Evolutionary conservation across 1,140 invertebrate genomes (phyloP), one percentile per base, ranked within the genome.

Genomic region (Tribolium castaneum): DNA sequence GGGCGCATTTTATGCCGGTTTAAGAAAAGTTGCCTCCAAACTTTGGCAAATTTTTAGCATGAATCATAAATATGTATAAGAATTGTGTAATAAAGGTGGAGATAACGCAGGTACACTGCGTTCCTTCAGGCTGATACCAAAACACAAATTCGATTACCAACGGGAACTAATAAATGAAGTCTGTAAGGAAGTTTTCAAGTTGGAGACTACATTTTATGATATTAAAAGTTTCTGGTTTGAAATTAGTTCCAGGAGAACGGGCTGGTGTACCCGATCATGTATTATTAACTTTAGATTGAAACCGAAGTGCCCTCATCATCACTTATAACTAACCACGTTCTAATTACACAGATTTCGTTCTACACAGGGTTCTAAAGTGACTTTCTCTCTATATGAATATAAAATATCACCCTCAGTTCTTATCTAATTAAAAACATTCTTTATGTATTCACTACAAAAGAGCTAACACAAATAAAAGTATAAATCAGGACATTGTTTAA

Each of bases 221-320:
- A 66, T 66, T 66, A 66, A 66, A 66, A 66, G 59, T 66, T 66
- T 66, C 59, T 35, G 25, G 25, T 35, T 66, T 13, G 59, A 66
- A 66, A 66, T 66, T 66, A 66, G 59, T 66, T 66, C 59, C 30
- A 35, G 10, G 9, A 66, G 59, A 66, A 35, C 59, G 30, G 59
- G 59, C 30, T 34, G 59, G 59, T 66, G 59, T 66, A 66, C 59
- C 59, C 59, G 59, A 66, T 66, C 59, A 66, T 66, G 59, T 66
- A 66, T 66, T 66, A 66, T 66, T 66, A 66, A 66, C 59, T 66
- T 66, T 66, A 66, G 59, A 66, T 35, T 66, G 59, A 66, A 66
- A 35, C 22, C 19, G 59, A 66, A 35, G 30, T 66, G 34, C 59
- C 59, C 59, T 12, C 25, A 66, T 66, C 59, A 66, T 66, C 59